Evolutionary conservation across 2,797 vertebrate species (phyloP).

Genomic region (Pangasius mekongensis): DNA sequence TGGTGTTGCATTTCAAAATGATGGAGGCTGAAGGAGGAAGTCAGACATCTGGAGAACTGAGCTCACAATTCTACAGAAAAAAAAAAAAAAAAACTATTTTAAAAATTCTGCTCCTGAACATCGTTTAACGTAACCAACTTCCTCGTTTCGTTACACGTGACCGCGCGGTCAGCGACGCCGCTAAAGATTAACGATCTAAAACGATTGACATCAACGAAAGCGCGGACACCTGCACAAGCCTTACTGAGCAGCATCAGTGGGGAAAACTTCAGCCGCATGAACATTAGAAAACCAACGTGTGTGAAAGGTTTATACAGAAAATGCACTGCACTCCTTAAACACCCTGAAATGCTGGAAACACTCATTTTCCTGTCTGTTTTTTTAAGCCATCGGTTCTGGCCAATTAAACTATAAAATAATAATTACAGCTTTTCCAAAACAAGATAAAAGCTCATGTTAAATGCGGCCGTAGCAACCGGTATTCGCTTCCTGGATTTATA

Average conservation of each 20-base stretch:
- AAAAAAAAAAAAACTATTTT: not conserved
- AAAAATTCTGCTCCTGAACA: not conserved
- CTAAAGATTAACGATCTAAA: too few relatives aligned
- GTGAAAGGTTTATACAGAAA: not conserved
- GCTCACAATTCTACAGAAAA: not conserved
- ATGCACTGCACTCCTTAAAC: too few relatives aligned
- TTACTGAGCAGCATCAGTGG: too few relatives aligned
- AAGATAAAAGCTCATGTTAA: too few relatives aligned
- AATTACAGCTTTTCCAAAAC: too few relatives aligned
- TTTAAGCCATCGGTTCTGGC: not conserved
- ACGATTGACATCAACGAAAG: not conserved
- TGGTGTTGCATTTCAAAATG: conserved; percentile 3
- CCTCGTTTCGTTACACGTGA: not conserved
- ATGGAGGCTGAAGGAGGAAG: not conserved
- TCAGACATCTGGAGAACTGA: not conserved
- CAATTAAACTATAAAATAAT: too few relatives aligned
- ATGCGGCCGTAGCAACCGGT: too few relatives aligned
- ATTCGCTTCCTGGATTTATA: too few relatives aligned
- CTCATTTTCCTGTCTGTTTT: too few relatives aligned
- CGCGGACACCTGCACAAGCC: not conserved
- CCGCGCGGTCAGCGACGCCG: too few relatives aligned
- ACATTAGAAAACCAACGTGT: not conserved
- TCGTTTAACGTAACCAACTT: not conserved
- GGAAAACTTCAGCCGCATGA: not conserved
- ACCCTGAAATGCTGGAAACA: too few relatives aligned